Evolutionary conservation across 2,113 vertebrate species (phyloP), one percentile per base, ranked within the genome.

Genomic region (Tupaia chinensis): DNA sequence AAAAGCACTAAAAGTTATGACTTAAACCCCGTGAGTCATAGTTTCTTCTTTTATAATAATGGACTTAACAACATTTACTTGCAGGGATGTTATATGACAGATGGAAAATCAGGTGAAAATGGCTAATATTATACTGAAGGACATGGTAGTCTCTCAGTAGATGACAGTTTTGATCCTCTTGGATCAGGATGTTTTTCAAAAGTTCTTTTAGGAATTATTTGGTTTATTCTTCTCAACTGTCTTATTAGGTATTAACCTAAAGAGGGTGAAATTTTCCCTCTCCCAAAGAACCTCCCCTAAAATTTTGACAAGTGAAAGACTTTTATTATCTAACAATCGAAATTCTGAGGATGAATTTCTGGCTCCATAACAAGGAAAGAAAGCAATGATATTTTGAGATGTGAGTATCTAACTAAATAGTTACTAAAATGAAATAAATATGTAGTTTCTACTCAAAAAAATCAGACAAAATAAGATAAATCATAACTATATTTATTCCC

Each of bases 371-470:
- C 3, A 78, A 76, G 13, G 14, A 8, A 15, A 92, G 72, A 34
- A 95, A 93, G n/a, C 44, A 90, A 65, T 73, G 23, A 4, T 22
- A 85, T 88, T 92, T 82, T 72, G 22, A 90, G 60, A 4, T 34
- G 8, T 85, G 11, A 82, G 1, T 77, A 74, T 10, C 12, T 79
- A 54, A 88, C 2, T 79, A 54, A 88, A 1, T 82, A 32, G 22
- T 74, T 92, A 56, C 34, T 61, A 58, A 94, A 95, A 89, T 86
- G 6, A 95, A 88, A 85, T 66, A 93, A 88, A 69, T 78, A 86
- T 14, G 4, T 23, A 87, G 53, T 54, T 90, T 82, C 7, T 77
- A 56, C 23, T 93, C 77, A 77, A 95, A 86, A 61, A n/a, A 81
- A 84, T 29, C 15, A 87, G 72, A 65, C 9, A 25, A 32, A 83